Evolutionary conservation across 2,113 vertebrate genomes (phyloP), one percentile per base, ranked within the genome.

Genomic region (Rhagologus leucostigma): DNA sequence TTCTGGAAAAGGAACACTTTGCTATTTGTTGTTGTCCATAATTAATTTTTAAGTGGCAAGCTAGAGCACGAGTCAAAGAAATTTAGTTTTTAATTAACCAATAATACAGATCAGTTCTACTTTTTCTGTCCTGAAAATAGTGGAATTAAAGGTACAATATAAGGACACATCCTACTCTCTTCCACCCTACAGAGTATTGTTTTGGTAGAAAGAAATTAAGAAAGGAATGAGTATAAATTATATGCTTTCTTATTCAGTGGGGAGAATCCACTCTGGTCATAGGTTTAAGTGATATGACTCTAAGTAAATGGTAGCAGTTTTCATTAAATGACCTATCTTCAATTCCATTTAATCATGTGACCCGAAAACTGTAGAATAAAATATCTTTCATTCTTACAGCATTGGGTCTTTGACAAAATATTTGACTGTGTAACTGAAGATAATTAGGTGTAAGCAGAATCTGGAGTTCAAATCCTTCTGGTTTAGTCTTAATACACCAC

Each of bases 21-120:
- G 63, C 16, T 84, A 76, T 30, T 88, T 75, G 60, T 96, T 96
- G 24, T 57, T 79, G 55, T 79, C 32, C 83, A 92, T 95, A 95
- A 97, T 96, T 98, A 96, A 92, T 96, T 89, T 95, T 92, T 89
- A 96, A 83, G 18, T 92, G 87, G 15, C 39, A 75, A 76, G 44
- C 26, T 78, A 67, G 13, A 78, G 20, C 4, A 5, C 0, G 0
- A 83, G 19, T 82, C 23, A 97, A 90, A 96, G 32, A 94, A 94
- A 92, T 73, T 86, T 73, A 89, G 67, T 39, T 93, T 78, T 97
- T 96, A 97, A 95, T 97, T 97, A 97, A 94, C 63, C 24, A 74
- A 29, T 64, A 85, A 55, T 70, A 30, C 14, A 93, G 60, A 88
- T 62, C 53, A 80, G 29, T 84, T 94, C 53, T 78, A 62, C 13